Percentiles rank a stretch among this genome's conserved stretches.
Conservation (phyloP, 2,797 vertebrate species). For the Brotula barbata region DNA sequence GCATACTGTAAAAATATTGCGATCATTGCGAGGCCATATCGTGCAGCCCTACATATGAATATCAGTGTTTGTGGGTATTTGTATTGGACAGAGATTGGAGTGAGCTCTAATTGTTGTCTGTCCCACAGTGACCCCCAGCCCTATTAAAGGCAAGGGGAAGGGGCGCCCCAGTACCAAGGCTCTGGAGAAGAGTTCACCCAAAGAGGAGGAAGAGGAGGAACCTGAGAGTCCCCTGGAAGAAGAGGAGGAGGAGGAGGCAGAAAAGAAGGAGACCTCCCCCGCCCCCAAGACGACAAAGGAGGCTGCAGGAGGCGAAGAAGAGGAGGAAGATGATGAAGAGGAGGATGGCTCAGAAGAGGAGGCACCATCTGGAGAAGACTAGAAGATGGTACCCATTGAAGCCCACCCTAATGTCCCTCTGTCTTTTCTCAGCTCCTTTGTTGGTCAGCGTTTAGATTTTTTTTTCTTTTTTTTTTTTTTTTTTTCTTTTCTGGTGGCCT, state of each 20-base stretch:
- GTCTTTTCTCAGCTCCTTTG: slow-evolving; percentile 57
- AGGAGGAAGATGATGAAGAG: slow-evolving; percentile 78
- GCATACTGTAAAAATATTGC: too few relatives aligned
- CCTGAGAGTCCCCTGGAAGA: slow-evolving; percentile 80
- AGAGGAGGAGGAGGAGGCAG: slow-evolving; percentile 74
- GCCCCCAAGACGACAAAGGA: slow-evolving; percentile 85
- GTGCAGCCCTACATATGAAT: too few relatives aligned
- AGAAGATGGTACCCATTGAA: slow-evolving; percentile 72
- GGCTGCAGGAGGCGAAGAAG: slow-evolving; percentile 68
- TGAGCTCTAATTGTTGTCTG: too few relatives aligned
- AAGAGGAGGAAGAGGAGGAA: slow-evolving; percentile 85
- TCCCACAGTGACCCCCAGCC: slow-evolving; percentile 96
- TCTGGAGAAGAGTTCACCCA: slow-evolving; percentile 93
- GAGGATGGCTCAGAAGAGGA: slow-evolving; percentile 98
- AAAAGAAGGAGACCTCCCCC: slow-evolving; percentile 87
- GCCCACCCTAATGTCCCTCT: slow-evolving; percentile 45
- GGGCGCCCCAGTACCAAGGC: slow-evolving; percentile 92
- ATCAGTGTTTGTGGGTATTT: too few relatives aligned
- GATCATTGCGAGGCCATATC: too few relatives aligned
- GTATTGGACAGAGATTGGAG: too few relatives aligned
- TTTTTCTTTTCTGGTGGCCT: slow-evolving; percentile 68
- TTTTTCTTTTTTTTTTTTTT: slow-evolving; percentile 40
- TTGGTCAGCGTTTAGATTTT: slow-evolving; percentile 63
- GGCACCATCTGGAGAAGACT: slow-evolving; percentile 95
- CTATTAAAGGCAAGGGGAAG: slow-evolving; percentile 97